Base-by-base conservation (phyloP, 2,888 invertebrate species). In the Onthophagus sagittarius region DNA sequence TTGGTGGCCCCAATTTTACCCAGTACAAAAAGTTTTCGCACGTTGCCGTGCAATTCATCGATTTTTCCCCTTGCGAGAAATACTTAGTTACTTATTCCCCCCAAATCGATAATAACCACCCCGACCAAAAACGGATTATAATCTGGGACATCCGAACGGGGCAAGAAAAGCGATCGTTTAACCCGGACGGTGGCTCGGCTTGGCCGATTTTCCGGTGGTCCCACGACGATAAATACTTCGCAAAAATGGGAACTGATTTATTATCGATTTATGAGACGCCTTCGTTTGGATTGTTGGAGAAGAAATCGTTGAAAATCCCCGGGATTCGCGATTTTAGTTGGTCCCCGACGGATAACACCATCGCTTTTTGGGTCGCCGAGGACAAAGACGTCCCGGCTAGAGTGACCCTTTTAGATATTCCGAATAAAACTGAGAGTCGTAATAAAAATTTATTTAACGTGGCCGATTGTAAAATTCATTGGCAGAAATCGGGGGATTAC, bases 131-230 rank as follows among this genome's bases (percentile, higher is more conserved):
- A 77, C 93, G 95, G 81, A 92, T 97, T 13, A 94, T 97, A 72
- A 95, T 99, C 81, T 99, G 98, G 98, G 98, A 99, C 85, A 95
- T 98, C 76, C 90, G 90, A 77, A 97, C 98, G 4, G 98, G 97
- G 6, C 90, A 91, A 80, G 97, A 97, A 83, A 98, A 97, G 83
- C 92, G 98, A 79, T 92, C 94, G 1, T 99, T 99, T 85, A 90
- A 91, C 72, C 92, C 94, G 0, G 96, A 96, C 71, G 92, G 93
- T 72, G 92, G 93, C 75, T 80, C 83, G 4, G 91, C 94, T 0
- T 95, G 98, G 94, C 98, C 98, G 0, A 94, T 97, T 78, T 96
- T 98, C 89, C 95, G 97, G 80, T 99, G 99, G 98, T 97, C 96
- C 72, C 93, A 94, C 82, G 97, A 98, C 84, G 98, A 98, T 83